Evolutionary conservation across 2,888 invertebrate species (phyloP), one percentile per base, ranked within the genome.

Genomic region (Tyria jacobaeae): DNA sequence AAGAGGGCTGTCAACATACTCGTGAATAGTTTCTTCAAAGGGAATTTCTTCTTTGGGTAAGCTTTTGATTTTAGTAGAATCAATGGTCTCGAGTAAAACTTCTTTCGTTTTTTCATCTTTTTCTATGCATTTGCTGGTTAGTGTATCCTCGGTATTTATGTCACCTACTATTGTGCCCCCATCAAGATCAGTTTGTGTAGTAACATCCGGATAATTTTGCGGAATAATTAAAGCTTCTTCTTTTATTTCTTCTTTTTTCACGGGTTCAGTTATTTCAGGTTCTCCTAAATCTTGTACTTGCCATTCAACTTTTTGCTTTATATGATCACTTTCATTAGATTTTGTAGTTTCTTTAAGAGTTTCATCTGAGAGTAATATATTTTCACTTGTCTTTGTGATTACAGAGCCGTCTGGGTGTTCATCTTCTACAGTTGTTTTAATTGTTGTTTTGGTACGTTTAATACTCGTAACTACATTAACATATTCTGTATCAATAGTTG

Each of bases 331-430:
- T 12, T 35, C 14, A n/a, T 47, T 3, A 9, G 6, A 10, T 25
- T 34, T 44, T 41, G 7, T 17, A 17, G 24, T 61, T 15, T 64
- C 59, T 39, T 71, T 69, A 14, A 87, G 54, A 59, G 56, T 68
- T 71, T 90, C 85, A 75, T 94, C 92, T 15, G 82, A 27, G 1
- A 90, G 71, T 17, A 89, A 88, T 44, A 89, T 81, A 70, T 89
- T 92, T 83, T 92, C 91, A 75, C 84, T 90, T 5, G 89, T 91
- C 75, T 89, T 91, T 35, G 87, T 89, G 15, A 88, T 82, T 2
- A 90, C 69, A 21, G 91, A 87, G 2, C 92, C 91, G 82, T 93
- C 91, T 10, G 90, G 90, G 65, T 90, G 81, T 79, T 89, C 89
- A 75, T 94, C 93, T 84, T 91, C 91, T 56, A 82, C 80, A 1